A percentile compares a stretch with the other conserved stretches of the same genome.
phyloP scores from a whole-genome alignment of 2,113 vertebrate genomes.

The Pardalotus punctatus region DNA sequence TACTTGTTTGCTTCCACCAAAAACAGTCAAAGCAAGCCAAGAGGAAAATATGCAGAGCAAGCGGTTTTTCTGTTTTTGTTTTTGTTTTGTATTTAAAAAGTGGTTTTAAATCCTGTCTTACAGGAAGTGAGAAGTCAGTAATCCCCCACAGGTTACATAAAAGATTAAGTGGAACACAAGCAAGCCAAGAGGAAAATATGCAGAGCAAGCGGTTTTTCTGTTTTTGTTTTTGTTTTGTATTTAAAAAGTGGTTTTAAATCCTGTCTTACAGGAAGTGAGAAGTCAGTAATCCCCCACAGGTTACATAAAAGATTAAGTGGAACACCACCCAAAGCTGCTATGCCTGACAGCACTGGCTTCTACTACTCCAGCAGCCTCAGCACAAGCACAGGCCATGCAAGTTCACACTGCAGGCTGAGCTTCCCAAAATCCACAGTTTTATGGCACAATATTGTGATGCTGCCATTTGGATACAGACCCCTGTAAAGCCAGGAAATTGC shows the following conservation, averaged over 20 bases:
- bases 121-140: neutral
- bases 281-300: neutral
- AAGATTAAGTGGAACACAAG: slow-evolving; percentile 26
- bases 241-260: neutral
- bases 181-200: no score
- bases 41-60: neutral
- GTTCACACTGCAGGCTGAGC: neutral
- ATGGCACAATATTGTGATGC: neutral
- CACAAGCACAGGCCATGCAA: accelerated
- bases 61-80: accelerated
- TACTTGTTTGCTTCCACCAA: neutral
- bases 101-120: neutral
- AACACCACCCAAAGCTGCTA: neutral
- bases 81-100: neutral
- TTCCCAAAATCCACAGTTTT: neutral
- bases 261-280: neutral
- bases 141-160: slow-evolving; percentile 32
- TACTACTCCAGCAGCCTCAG: neutral
- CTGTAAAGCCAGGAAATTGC: neutral
- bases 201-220: no score
- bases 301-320: slow-evolving; percentile 56
- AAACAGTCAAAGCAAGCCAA: neutral
- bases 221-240: neutral
- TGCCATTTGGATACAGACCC: neutral
- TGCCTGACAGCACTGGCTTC: neutral